Conservation (phyloP, 2,797 vertebrate species). For the Danio kyathit region DNA sequence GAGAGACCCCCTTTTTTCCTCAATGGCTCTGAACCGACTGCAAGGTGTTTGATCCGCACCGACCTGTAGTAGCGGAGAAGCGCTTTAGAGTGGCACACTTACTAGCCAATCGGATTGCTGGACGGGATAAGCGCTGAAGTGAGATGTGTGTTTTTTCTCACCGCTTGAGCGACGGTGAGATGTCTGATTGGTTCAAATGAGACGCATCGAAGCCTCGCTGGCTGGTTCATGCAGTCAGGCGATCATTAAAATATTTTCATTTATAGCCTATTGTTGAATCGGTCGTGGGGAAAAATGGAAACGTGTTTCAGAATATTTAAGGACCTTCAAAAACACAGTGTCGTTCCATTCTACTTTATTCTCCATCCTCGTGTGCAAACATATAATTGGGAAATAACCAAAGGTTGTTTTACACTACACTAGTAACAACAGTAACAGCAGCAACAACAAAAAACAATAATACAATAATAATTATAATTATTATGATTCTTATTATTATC, state of each 20-base stretch:
- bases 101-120: constrained; percentile 48
- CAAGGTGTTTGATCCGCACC: constrained; percentile 60
- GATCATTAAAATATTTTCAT: constrained; percentile 37
- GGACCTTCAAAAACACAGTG: neutral
- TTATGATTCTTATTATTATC: neutral
- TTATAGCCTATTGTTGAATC: constrained; percentile 22
- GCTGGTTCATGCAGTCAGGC: constrained; percentile 2
- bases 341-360: neutral
- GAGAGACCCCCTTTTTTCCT: constrained; percentile 49
- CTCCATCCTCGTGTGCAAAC: too few relatives aligned
- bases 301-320: neutral
- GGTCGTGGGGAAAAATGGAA: neutral
- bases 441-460: too few relatives aligned
- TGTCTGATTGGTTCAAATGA: constrained; percentile 41
- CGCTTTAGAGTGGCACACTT: constrained; percentile 15
- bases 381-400: neutral
- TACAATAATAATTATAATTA: too few relatives aligned
- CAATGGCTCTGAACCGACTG: constrained; percentile 59
- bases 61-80: constrained; percentile 41
- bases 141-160: constrained; percentile 4
- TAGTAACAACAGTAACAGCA: too few relatives aligned
- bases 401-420: neutral
- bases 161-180: constrained; percentile 24
- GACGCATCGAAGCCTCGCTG: constrained; percentile 17
- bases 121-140: neutral